Evolutionary conservation across 2,797 vertebrate species (phyloP), one percentile per base, ranked within the genome.

Genomic region (Halcyon chelicuti): DNA sequence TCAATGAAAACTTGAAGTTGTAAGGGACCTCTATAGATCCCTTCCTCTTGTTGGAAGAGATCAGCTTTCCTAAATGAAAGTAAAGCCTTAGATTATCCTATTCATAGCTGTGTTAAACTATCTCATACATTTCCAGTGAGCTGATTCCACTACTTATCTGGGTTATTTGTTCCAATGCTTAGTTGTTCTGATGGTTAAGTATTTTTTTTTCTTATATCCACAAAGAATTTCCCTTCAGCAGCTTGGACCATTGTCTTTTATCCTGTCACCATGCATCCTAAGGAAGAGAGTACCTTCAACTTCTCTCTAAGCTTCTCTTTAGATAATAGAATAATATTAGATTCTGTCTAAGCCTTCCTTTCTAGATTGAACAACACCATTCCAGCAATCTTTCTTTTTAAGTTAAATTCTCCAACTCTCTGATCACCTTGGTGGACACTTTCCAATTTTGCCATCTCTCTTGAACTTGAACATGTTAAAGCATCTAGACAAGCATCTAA

Each of bases 41-140:
- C 4, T 73, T 80, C 10, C 6, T 63, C 19, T 71, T 51, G 5
- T 19, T 74, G 39, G 13, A 85, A 12, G 20, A 82, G 6, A 44
- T 70, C 9, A 55, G 8, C 3, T 71, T 86, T 94, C 31, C 23
- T 55, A 40, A 47, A 21, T 67, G 29, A 80, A 80, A 86, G 5
- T 6, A 58, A 37, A 14, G 10, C 20, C 14, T 71, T 44, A 67
- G 12, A 42, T 70, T 72, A 73, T 1, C 0, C 57, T 76, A 25
- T 66, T 29, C 2, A 16, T 4, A 23, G 5, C 51, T 2, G 0
- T 9, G 8, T 62, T 40, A 79, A 58, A 3, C 5, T 55, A 14
- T 46, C 15, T 47, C 57, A 63, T 67, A 28, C 67, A 79, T 42
- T 70, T 82, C 67, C 66, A 68, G 25, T n/a, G 28, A 61, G 5